These are phyloP conservation scores for Microplitis deprimator DNA, from an alignment of 2,888 invertebrate genomes.

Conservation along the genomic window DNA sequence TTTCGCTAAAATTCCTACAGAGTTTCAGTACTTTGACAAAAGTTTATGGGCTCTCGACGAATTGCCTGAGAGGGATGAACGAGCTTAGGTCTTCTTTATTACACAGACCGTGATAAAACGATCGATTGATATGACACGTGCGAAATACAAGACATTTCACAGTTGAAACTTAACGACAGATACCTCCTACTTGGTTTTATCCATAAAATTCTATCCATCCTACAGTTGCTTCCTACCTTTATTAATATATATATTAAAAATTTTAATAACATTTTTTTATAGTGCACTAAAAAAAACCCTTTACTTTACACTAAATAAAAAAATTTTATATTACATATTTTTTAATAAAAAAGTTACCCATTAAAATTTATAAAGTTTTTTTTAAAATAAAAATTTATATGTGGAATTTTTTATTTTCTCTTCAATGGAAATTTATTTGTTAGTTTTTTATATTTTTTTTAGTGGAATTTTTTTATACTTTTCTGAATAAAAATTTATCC, in stretches of 20 bases:
- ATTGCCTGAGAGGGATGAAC: not conserved
- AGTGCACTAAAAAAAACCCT: too few species aligned
- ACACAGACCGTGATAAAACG: constrained; percentile 25
- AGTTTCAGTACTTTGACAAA: not conserved
- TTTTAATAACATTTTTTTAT: not conserved
- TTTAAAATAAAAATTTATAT: too few species aligned
- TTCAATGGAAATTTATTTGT: too few species aligned
- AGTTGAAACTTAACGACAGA: not conserved
- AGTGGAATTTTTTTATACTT: too few species aligned
- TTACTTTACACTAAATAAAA: too few species aligned
- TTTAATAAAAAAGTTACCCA: too few species aligned
- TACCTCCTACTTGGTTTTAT: not conserved
- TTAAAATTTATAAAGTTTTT: too few species aligned
- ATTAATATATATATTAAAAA: not conserved
- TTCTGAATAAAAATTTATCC: too few species aligned
- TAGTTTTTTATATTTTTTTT: too few species aligned
- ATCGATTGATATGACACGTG: constrained; percentile 20
- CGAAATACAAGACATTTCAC: constrained; percentile 8
- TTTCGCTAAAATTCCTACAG: constrained; percentile 4
- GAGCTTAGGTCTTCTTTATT: constrained; percentile 21
- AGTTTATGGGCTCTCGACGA: constrained; percentile 20
- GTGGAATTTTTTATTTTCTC: too few species aligned
- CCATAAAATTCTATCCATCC: not conserved
- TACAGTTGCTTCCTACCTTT: not conserved
- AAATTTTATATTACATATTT: too few species aligned